These are phyloP conservation scores for Esperia sulphurella DNA, from an alignment of 2,888 invertebrate genomes.

Conservation along the genomic window DNA sequence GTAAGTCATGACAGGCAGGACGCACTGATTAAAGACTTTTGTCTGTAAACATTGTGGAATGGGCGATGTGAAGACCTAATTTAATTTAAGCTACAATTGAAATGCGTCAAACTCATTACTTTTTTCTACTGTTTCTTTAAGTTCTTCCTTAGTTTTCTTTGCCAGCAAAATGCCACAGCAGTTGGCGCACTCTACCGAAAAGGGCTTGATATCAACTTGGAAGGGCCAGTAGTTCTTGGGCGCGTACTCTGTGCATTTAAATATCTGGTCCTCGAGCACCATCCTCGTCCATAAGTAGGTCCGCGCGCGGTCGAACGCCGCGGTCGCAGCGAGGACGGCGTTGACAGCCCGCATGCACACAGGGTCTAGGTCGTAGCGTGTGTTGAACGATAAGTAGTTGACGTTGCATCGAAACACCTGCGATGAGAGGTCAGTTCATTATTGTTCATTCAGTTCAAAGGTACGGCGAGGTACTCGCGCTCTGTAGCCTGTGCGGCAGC, in stretches of 20 bases:
- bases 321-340: constrained; percentile 42
- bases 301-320: constrained; percentile 40
- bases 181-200: not conserved
- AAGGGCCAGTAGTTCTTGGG: constrained; percentile 46
- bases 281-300: constrained; percentile 47
- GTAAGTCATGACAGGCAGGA: no score
- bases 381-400: constrained; percentile 51
- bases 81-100: no score
- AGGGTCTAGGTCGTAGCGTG: constrained; percentile 36
- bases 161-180: not conserved
- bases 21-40: no score
- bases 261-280: constrained; percentile 41
- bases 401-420: constrained; percentile 66
- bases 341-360: constrained; percentile 48
- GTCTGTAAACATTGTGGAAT: no score
- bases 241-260: constrained; percentile 31
- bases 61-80: no score
- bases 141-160: not conserved
- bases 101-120: no score
- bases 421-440: no score
- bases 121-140: no score
- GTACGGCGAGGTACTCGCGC: no score
- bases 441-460: no score
- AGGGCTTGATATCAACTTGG: constrained; percentile 19
- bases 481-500: no score